phyloP scores from a whole-genome alignment of 2,888 invertebrate genomes.

The Odontocolon sp. region DNA sequence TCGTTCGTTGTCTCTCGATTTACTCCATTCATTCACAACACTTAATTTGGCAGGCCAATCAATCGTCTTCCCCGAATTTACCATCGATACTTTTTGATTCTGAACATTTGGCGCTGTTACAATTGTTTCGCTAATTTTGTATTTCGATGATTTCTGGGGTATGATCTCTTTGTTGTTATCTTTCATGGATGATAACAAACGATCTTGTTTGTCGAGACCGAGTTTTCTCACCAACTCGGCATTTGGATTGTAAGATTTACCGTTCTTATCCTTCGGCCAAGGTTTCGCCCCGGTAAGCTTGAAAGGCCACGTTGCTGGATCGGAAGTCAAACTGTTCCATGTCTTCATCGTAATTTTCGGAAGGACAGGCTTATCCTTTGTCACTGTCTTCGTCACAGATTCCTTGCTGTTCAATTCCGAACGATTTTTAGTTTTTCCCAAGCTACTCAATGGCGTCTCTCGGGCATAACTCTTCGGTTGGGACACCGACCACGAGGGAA shows the following conservation, averaged over 20 bases:
- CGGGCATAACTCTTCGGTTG: constrained; percentile 49
- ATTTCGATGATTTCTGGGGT: constrained; percentile 37
- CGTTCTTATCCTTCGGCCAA: constrained; percentile 77
- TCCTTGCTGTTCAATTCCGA: constrained; percentile 51
- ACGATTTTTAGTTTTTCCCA: constrained; percentile 52
- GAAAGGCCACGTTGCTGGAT: constrained; percentile 78
- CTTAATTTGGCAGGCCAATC: constrained; percentile 65
- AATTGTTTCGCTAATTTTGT: constrained; percentile 25
- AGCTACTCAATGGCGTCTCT: constrained; percentile 2
- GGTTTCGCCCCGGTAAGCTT: constrained; percentile 74
- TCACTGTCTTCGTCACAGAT: constrained; percentile 20
- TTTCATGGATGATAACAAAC: constrained; percentile 45
- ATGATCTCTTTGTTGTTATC: constrained; percentile 20
- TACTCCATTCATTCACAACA: constrained; percentile 48
- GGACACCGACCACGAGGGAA: constrained; percentile 50
- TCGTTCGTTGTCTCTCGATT: constrained; percentile 37
- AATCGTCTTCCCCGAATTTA: constrained; percentile 56
- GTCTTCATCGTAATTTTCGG: constrained; percentile 73
- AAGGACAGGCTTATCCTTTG: constrained; percentile 54
- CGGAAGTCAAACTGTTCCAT: constrained; percentile 75
- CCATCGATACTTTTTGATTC: constrained; percentile 27
- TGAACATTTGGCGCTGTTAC: not conserved
- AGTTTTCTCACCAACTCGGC: constrained; percentile 75
- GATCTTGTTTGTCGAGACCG: constrained; percentile 71
- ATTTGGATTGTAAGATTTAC: constrained; percentile 76